Conservation (phyloP, 2,797 vertebrate species). For the Eidolon dupreanum region DNA sequence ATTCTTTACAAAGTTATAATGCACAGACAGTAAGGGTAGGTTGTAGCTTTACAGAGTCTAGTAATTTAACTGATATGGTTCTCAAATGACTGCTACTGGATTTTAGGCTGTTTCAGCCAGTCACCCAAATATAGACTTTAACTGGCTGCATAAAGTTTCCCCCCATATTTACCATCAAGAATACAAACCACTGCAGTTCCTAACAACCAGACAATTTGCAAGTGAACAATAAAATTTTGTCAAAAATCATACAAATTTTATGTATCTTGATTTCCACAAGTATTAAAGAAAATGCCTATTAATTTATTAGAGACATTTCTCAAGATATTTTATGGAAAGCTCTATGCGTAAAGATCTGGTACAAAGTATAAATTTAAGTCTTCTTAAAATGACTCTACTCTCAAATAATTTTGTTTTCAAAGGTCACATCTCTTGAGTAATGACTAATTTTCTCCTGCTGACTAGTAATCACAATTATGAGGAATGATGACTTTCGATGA, state of each 20-base stretch:
- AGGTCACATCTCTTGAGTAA: slow-evolving; percentile 72
- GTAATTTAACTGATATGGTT: neutral
- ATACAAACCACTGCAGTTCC: neutral
- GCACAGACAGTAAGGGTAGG: neutral
- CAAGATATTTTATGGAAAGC: neutral
- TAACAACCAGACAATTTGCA: neutral
- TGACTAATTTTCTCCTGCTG: slow-evolving; percentile 76
- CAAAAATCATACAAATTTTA: neutral
- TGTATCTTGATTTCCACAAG: neutral
- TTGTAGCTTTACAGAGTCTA: neutral
- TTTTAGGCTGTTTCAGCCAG: neutral
- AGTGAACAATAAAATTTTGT: neutral
- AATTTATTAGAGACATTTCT: neutral
- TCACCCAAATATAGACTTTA: neutral
- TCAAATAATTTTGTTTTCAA: slow-evolving; percentile 79
- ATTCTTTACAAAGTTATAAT: neutral
- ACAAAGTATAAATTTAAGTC: slow-evolving; percentile 46
- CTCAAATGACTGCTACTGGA: neutral
- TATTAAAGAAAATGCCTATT: neutral
- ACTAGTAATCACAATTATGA: slow-evolving; percentile 73
- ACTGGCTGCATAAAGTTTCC: neutral
- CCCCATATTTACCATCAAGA: neutral
- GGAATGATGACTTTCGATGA: slow-evolving; percentile 30
- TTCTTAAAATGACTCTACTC: slow-evolving; percentile 68
- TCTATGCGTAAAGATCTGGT: slow-evolving; percentile 8